Base-by-base conservation (phyloP, 2,113 vertebrate genomes). In the Chlorodrepanis virens region DNA sequence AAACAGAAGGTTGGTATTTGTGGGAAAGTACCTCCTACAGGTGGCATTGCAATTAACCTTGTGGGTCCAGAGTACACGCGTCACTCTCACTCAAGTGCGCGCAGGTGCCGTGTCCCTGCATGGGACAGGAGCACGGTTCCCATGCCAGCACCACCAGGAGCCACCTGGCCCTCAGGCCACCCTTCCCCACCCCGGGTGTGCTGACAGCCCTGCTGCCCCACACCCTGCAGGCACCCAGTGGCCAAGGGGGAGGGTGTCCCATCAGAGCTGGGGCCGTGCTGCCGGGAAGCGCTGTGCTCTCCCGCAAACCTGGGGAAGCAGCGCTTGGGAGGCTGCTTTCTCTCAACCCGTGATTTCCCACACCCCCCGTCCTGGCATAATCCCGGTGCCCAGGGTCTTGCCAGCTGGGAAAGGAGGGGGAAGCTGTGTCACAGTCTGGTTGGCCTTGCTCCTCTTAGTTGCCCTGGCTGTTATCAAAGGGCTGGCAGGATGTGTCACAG, bases 1-100 rank as follows among this genome's bases (percentile, higher is more conserved):
- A 96, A 94, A 1, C 82, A 96, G 64, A 93, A 93, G 69, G 83
- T 89, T 92, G 67, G 44, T 50, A 69, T 54, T 61, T 93, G 50
- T 28, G 10, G 49, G 81, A 94, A 93, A 44, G 78, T 85, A 54
- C 35, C 90, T 93, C 92, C 86, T 77, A 82, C 10, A 87, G 63
- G 59, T 90, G 91, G 91, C 94, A 64, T 86, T 79, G 49, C 82
- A 93, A 94, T 49, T 91, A 92, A 80, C 60, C 89, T 91, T 86
- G 77, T 71, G 77, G 67, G 63, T 56, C 83, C 65, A 35, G 78
- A 47, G 64, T 19, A 52, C 60, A 24, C 42, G 37, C 14, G 57
- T 80, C 90, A 75, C 37, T 56, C 40, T 80, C 90, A 72, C 37
- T 56, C 40, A 4, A 28, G 50, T 3, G 3, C 24, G 47, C 35